Conservation (phyloP, 2,888 invertebrate genomes). For the Agrotis segetum region DNA sequence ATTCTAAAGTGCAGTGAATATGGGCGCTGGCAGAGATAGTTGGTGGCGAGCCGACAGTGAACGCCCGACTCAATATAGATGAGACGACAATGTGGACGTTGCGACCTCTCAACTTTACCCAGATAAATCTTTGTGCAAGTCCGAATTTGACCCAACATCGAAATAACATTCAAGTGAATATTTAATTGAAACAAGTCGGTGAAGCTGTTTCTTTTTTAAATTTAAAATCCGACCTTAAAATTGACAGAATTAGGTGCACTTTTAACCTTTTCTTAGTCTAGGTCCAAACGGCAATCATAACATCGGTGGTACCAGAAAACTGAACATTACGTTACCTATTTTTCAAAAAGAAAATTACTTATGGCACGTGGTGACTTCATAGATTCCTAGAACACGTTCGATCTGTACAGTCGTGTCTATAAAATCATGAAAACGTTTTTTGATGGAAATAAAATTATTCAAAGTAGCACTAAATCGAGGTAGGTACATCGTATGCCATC, state of each 20-base stretch:
- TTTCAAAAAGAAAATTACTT: not conserved
- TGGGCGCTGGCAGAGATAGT: slow-evolving; percentile 29
- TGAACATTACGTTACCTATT: not conserved
- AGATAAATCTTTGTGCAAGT: slow-evolving; percentile 44
- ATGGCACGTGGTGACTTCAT: slow-evolving; percentile 1
- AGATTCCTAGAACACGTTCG: not conserved
- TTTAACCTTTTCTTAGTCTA: not conserved
- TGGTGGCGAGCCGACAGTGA: slow-evolving; percentile 23
- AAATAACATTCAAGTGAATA: slow-evolving; percentile 25
- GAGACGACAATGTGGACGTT: slow-evolving; percentile 43
- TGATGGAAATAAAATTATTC: too few species aligned
- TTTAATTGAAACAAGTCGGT: slow-evolving; percentile 13
- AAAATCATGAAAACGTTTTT: too few species aligned
- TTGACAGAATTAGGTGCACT: not conserved
- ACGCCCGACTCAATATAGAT: slow-evolving; percentile 52
- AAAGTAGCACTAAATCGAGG: too few species aligned
- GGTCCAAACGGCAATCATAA: not conserved
- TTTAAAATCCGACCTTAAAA: not conserved
- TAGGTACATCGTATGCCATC: too few species aligned
- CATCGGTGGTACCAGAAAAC: not conserved
- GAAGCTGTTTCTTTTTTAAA: not conserved
- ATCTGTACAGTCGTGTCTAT: too few species aligned
- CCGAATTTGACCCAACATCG: slow-evolving; percentile 18
- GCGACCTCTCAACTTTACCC: slow-evolving; percentile 39
- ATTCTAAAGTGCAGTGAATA: slow-evolving; percentile 56